Percentiles rank a stretch among this genome's conserved stretches.
phyloP scores from a whole-genome alignment of 2,113 vertebrate genomes.

The Manacus vitellinus region DNA sequence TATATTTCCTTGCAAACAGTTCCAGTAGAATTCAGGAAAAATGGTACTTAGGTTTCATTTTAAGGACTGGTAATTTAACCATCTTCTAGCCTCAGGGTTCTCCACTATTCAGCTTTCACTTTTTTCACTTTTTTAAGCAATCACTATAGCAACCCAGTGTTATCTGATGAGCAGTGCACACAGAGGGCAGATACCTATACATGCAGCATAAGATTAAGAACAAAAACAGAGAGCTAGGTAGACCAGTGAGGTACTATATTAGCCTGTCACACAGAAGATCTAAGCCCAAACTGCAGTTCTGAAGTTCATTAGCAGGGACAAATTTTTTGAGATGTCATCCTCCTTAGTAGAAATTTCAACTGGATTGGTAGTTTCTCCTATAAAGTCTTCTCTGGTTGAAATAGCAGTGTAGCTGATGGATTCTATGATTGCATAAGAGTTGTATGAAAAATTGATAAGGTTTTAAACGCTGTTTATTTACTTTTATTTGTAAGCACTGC shows the following conservation, averaged over 20 bases:
- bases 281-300: not conserved
- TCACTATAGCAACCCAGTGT: conserved; percentile 51
- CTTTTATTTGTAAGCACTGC: not conserved
- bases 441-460: not conserved
- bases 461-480: not conserved
- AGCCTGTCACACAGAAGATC: not conserved
- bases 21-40: not conserved
- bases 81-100: conserved; percentile 9
- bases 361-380: not conserved
- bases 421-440: not conserved
- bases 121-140: conserved; percentile 17
- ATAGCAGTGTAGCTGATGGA: not conserved
- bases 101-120: not conserved
- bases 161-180: not conserved
- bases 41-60: not conserved
- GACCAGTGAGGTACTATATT: not conserved
- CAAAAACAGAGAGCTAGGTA: not conserved
- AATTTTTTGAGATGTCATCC: not conserved
- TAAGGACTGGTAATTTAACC: conserved; percentile 26
- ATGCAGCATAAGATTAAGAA: not conserved
- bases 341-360: not conserved
- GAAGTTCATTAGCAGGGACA: not conserved
- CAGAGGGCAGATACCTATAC: not conserved
- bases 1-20: not conserved
- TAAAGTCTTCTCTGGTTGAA: not conserved